These are phyloP conservation scores for Henricia sp. DNA, from an alignment of 53 echinoderm and acorn worm species.

Conservation along the genomic window DNA sequence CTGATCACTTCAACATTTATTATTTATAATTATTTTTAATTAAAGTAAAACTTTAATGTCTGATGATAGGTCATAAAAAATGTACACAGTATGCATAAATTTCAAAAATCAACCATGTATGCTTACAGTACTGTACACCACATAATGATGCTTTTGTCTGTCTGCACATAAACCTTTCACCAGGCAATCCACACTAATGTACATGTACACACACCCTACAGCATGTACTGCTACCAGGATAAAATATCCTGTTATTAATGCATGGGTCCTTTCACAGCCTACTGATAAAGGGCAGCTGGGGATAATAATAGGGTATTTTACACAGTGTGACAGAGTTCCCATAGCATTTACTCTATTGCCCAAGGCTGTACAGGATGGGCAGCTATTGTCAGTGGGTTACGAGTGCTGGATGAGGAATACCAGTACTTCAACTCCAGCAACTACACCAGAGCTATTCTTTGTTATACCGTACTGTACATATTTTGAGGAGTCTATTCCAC, in stretches of 20 bases:
- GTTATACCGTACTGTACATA: slow-evolving; percentile 9
- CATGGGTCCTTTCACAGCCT: slow-evolving; percentile 12
- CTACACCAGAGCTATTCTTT: slow-evolving; percentile 15
- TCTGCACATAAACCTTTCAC: too few species aligned
- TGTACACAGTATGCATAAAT: too few species aligned
- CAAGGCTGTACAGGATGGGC: slow-evolving; percentile 43
- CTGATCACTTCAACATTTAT: too few species aligned
- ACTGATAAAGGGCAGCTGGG: not conserved
- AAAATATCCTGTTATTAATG: slow-evolving; percentile 12
- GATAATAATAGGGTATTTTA: slow-evolving; percentile 24
- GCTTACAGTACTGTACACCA: too few species aligned
- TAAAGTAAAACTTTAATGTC: too few species aligned
- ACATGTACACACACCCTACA: not conserved
- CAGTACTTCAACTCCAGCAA: not conserved
- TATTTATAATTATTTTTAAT: too few species aligned
- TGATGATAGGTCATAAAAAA: too few species aligned
- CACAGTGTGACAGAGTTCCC: slow-evolving; percentile 30
- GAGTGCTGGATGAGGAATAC: not conserved
- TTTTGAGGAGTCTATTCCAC: too few species aligned
- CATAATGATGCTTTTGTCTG: too few species aligned
- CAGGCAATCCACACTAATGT: too few species aligned
- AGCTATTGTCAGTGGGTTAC: slow-evolving; percentile 10
- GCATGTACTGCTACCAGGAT: not conserved
- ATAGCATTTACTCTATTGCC: not conserved
- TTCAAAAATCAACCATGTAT: too few species aligned